Conservation (phyloP, 2,888 invertebrate species). For the Andrena bucephala region DNA sequence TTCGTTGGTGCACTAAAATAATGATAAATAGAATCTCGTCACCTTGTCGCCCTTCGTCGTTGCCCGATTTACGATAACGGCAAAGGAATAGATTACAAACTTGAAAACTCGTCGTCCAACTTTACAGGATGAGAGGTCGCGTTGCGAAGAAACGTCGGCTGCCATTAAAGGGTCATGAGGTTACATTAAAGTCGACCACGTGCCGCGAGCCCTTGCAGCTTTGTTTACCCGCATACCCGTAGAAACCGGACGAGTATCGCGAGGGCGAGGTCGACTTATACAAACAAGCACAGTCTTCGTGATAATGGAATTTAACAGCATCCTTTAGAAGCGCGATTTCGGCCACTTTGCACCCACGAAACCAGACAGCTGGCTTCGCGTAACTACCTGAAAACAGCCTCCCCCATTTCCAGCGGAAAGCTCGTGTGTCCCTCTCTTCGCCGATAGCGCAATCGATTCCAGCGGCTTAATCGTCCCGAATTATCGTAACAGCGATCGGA, state of each 20-base stretch:
- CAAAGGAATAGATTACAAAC: neutral
- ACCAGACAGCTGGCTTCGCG: conserved; percentile 28
- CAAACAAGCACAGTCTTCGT: conserved; percentile 23
- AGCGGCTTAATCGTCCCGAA: conserved; percentile 55
- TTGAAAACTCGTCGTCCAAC: neutral
- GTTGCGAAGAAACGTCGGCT: conserved; percentile 16
- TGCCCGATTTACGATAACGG: too few relatives aligned
- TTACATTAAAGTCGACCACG: conserved; percentile 56
- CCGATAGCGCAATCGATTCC: conserved; percentile 18
- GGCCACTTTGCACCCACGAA: conserved; percentile 32
- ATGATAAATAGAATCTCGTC: neutral
- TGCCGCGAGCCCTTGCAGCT: conserved; percentile 25
- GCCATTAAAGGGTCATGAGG: conserved; percentile 57
- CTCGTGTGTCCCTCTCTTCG: conserved; percentile 4
- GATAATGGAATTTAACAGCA: conserved; percentile 45
- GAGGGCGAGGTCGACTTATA: conserved; percentile 23
- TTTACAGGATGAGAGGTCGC: conserved; percentile 24
- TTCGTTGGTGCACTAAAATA: neutral
- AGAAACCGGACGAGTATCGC: conserved; percentile 9
- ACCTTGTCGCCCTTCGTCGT: neutral
- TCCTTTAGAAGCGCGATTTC: conserved; percentile 37
- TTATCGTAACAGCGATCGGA: neutral
- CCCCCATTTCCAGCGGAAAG: too few relatives aligned
- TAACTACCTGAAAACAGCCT: conserved; percentile 11
- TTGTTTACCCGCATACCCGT: conserved; percentile 23